These are phyloP conservation scores for Lycophotia porphyrea DNA, from an alignment of 2,888 invertebrate genomes.

Conservation along the genomic window DNA sequence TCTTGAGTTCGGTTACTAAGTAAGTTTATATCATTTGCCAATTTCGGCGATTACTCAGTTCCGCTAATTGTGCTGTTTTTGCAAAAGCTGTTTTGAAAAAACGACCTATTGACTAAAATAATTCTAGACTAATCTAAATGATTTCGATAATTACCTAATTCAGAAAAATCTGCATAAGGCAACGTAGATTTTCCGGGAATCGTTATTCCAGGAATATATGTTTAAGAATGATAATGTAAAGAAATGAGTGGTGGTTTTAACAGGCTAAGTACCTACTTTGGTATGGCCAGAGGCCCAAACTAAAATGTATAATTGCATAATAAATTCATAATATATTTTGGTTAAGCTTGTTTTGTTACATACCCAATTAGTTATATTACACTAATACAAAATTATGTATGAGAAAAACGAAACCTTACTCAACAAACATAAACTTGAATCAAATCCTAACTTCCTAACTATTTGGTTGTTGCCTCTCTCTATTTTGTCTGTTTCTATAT, in stretches of 20 bases:
- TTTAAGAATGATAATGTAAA: not conserved
- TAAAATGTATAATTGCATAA: no score
- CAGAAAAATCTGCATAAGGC: not conserved
- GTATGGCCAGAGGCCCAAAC: not conserved
- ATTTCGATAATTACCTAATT: no score
- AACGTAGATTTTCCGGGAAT: not conserved
- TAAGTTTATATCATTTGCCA: not conserved
- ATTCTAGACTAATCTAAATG: no score
- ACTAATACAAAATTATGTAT: no score
- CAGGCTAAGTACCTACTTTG: not conserved
- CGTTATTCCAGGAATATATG: no score
- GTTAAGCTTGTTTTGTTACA: conserved; percentile 2
- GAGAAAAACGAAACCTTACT: no score
- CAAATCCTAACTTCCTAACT: no score
- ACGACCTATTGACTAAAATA: no score
- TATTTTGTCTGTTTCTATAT: no score
- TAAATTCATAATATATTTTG: conserved; percentile 10
- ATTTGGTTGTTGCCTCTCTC: no score
- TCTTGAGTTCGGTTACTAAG: no score
- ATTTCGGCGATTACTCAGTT: not conserved
- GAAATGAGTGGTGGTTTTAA: not conserved
- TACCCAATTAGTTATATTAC: not conserved
- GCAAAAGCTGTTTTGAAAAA: not conserved
- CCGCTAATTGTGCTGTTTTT: not conserved
- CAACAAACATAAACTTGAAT: no score